A percentile compares a stretch with the other conserved stretches of the same genome.
phyloP scores from a whole-genome alignment of 2,797 vertebrate genomes.

The Luscinia megarhynchos region DNA sequence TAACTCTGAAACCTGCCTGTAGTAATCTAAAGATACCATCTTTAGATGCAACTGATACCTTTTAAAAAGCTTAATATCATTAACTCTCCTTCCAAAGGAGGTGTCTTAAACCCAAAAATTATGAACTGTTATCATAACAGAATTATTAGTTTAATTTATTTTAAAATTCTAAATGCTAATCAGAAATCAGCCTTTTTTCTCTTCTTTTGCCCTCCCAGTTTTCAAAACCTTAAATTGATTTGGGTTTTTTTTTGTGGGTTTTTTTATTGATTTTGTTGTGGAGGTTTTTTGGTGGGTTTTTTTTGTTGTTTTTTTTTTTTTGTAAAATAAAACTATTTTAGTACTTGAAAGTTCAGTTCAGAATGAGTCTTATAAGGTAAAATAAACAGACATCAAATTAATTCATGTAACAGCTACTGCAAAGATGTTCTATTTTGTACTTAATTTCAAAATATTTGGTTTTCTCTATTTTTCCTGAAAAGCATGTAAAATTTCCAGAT shows the following conservation, averaged over 20 bases:
- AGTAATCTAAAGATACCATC: not conserved
- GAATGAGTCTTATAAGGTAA: not conserved
- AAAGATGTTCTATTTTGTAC: not conserved
- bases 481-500: not conserved
- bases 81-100: not conserved
- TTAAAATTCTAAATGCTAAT: not conserved
- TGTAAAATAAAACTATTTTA: not conserved
- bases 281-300: no score
- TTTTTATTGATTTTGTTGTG: no score
- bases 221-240: not conserved
- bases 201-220: rapidly evolving
- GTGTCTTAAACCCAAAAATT: not conserved
- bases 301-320: not conserved
- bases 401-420: not conserved
- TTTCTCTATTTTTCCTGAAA: not conserved
- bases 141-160: not conserved
- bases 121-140: not conserved
- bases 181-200: not conserved
- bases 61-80: not conserved
- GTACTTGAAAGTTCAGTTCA: not conserved
- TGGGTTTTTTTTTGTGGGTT: no score
- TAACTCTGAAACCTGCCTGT: not conserved
- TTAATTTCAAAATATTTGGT: not conserved
- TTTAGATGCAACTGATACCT: not conserved
- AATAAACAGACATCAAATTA: not conserved